These are phyloP conservation scores for Cotesia typhae DNA, from an alignment of 1,140 invertebrate genomes.

Conservation along the genomic window DNA sequence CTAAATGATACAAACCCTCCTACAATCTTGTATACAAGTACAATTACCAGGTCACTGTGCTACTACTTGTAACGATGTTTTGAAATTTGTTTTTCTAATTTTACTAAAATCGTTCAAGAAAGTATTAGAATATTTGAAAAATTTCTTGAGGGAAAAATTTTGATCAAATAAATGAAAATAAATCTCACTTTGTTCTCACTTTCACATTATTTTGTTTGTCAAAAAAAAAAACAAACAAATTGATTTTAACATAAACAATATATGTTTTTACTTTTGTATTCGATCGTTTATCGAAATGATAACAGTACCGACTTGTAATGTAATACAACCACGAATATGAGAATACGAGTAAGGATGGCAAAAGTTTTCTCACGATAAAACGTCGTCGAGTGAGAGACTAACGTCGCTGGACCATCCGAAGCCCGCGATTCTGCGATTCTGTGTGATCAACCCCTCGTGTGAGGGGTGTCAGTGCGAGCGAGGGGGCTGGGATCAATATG, in stretches of 20 bases:
- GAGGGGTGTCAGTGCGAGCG: slow-evolving; percentile 43
- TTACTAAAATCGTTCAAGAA: no score
- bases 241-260: no score
- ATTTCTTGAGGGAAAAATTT: no score
- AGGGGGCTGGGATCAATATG: slow-evolving; percentile 65
- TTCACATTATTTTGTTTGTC: no score
- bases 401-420: slow-evolving; percentile 52
- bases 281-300: no score
- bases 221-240: no score
- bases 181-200: slow-evolving; percentile 13
- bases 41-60: not conserved
- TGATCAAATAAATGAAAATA: not conserved
- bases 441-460: slow-evolving; percentile 45
- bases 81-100: no score
- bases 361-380: not conserved
- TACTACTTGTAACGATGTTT: no score
- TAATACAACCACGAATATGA: not conserved
- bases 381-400: not conserved
- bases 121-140: no score
- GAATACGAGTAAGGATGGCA: not conserved
- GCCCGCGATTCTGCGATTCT: slow-evolving; percentile 60
- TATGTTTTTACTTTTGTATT: no score
- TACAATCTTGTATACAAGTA: not conserved
- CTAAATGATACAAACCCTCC: slow-evolving; percentile 17
- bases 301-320: not conserved